A percentile compares a stretch with the other conserved stretches of the same genome.
These are phyloP conservation scores for Drosophila saltans DNA, from an alignment of 1,140 invertebrate genomes.

Conservation along the genomic window DNA sequence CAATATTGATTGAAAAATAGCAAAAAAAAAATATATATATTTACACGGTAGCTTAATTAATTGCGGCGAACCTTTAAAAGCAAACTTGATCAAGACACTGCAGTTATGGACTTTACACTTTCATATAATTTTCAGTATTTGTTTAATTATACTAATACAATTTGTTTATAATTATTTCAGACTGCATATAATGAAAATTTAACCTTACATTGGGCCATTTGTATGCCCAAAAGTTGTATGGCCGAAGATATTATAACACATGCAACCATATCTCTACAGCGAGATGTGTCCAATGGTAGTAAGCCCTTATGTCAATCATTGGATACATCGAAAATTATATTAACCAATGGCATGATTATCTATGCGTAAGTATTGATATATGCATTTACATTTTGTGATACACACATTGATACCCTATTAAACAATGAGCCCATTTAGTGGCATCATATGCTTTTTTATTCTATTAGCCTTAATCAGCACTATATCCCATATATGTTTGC, in stretches of 20 bases:
- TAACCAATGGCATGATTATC: conserved; percentile 75
- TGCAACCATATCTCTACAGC: conserved; percentile 84
- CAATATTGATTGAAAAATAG: not conserved
- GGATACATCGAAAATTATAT: conserved; percentile 14
- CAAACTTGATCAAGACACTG: no score
- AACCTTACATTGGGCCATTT: conserved; percentile 85
- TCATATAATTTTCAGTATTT: no score
- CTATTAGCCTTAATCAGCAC: conserved; percentile 49
- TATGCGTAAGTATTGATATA: conserved; percentile 84
- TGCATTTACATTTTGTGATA: not conserved
- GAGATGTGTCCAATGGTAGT: conserved; percentile 40
- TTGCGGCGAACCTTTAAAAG: no score
- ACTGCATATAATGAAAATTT: not conserved
- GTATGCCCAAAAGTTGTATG: conserved; percentile 86
- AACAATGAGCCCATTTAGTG: conserved; percentile 8
- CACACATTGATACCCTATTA: not conserved
- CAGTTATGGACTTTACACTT: not conserved
- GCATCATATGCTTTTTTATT: conserved; percentile 63
- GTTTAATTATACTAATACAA: no score
- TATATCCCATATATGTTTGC: conserved; percentile 34
- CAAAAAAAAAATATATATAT: no score
- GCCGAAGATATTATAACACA: conserved; percentile 84
- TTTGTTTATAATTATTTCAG: not conserved
- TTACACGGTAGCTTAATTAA: no score
- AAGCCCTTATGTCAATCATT: conserved; percentile 10